phyloP scores from a whole-genome alignment of 2,797 vertebrate genomes.

The Perodicticus potto region DNA sequence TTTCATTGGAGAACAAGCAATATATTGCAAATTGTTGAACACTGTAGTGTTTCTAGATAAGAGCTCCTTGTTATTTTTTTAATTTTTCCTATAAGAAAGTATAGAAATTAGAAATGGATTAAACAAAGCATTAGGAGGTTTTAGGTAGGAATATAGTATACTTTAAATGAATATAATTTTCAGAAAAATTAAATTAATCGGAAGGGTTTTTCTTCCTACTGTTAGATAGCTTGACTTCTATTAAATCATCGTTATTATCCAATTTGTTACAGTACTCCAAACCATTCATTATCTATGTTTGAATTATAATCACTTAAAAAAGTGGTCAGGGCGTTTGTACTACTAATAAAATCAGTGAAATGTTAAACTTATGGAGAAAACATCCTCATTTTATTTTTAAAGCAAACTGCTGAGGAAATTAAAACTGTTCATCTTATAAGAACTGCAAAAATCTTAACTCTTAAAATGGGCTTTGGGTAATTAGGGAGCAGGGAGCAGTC shows the following conservation, averaged over 20 bases:
- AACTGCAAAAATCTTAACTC: slow-evolving; percentile 4
- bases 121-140: not conserved
- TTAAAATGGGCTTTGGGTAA: slow-evolving; percentile 41
- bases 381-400: slow-evolving; percentile 69
- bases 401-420: slow-evolving; percentile 63
- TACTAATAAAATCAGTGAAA: slow-evolving; percentile 52
- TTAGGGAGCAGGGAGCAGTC: not conserved
- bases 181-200: slow-evolving; percentile 60
- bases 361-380: slow-evolving; percentile 52
- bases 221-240: slow-evolving; percentile 47
- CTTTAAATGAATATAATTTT: slow-evolving; percentile 57
- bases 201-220: slow-evolving; percentile 30
- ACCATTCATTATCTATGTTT: slow-evolving; percentile 59
- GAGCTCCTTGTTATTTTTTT: not conserved
- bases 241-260: slow-evolving; percentile 70
- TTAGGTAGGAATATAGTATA: slow-evolving; percentile 28
- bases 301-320: slow-evolving; percentile 63
- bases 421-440: slow-evolving; percentile 64
- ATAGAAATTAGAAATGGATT: slow-evolving; percentile 2
- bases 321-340: not conserved
- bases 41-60: not conserved
- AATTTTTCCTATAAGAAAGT: not conserved
- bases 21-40: not conserved
- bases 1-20: slow-evolving; percentile 1
- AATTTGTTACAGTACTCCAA: slow-evolving; percentile 51